Conservation (phyloP, 2,113 vertebrate genomes). For the Upupa epops region DNA sequence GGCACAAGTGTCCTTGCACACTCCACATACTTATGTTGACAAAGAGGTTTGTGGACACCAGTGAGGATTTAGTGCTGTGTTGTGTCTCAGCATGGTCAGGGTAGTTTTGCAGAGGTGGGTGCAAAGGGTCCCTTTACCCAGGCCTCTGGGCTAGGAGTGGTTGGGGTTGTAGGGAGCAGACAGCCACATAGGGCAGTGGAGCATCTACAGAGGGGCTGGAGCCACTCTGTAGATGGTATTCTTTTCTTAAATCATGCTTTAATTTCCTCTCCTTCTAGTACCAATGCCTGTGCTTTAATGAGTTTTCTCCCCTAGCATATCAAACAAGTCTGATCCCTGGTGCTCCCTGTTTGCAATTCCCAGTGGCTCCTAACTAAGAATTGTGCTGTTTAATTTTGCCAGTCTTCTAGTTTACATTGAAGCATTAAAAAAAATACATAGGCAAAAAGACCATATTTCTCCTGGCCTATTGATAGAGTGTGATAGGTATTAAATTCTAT, state of each 20-base stretch:
- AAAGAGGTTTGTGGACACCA: neutral
- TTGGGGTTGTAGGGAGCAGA: neutral
- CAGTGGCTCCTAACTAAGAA: constrained; percentile 50
- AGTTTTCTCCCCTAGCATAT: constrained; percentile 55
- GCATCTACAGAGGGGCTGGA: neutral
- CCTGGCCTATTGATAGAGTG: constrained; percentile 66
- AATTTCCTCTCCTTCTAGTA: constrained; percentile 63
- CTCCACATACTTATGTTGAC: accelerated
- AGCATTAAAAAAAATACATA: constrained; percentile 22
- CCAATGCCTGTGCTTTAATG: constrained; percentile 57
- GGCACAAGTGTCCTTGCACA: accelerated
- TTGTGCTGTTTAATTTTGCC: constrained; percentile 67
- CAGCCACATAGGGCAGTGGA: neutral
- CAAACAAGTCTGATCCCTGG: constrained; percentile 57
- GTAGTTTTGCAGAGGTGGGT: neutral
- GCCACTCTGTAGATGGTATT: neutral
- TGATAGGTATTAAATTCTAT: constrained; percentile 76
- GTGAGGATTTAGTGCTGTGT: accelerated
- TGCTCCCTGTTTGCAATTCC: constrained; percentile 64
- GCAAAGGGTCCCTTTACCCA: neutral
- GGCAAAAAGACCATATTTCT: constrained; percentile 54
- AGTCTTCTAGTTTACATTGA: constrained; percentile 64
- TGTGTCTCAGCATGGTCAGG: neutral
- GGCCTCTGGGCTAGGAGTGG: neutral
- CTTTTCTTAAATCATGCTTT: constrained; percentile 61